Conservation (phyloP, 2,888 invertebrate genomes). For the Sarcophaga caerulescens region DNA sequence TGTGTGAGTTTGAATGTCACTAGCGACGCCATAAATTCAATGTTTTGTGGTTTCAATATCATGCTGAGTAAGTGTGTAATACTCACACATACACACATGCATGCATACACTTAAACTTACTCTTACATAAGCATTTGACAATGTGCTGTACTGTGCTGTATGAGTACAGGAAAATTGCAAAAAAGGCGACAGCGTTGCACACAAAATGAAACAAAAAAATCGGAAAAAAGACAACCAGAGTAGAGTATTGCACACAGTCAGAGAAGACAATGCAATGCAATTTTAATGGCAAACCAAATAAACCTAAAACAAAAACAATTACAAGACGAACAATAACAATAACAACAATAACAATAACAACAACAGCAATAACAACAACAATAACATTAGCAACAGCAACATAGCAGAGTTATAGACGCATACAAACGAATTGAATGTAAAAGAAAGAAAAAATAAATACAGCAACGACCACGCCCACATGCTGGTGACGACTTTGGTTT, state of each 20-base stretch:
- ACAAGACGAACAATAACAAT: neutral
- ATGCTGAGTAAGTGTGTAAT: slow-evolving; percentile 61
- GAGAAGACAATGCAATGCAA: slow-evolving; percentile 58
- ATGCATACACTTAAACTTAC: neutral
- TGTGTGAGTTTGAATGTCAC: slow-evolving; percentile 25
- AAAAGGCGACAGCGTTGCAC: slow-evolving; percentile 39
- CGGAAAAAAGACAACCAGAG: slow-evolving; percentile 24
- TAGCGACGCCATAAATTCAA: slow-evolving; percentile 67
- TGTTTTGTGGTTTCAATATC: slow-evolving; percentile 68
- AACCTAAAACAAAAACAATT: slow-evolving; percentile 54
- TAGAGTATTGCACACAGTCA: neutral
- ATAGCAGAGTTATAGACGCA: too few species aligned
- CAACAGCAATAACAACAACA: neutral
- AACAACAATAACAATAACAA: slow-evolving; percentile 3
- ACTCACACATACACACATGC: slow-evolving; percentile 15
- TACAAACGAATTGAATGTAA: too few species aligned
- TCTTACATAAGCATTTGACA: neutral
- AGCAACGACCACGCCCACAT: slow-evolving; percentile 64
- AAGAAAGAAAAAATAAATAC: too few species aligned
- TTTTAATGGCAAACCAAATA: slow-evolving; percentile 65
- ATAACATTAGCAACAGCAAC: too few species aligned
- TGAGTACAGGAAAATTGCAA: slow-evolving; percentile 3
- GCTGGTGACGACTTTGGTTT: slow-evolving; percentile 51
- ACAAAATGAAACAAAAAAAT: neutral
- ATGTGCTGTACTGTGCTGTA: slow-evolving; percentile 10